Evolutionary conservation across 64 coral and sea anemone species (phyloP), one percentile per base, ranked within the genome.

Genomic region (Montipora efflorescens): DNA sequence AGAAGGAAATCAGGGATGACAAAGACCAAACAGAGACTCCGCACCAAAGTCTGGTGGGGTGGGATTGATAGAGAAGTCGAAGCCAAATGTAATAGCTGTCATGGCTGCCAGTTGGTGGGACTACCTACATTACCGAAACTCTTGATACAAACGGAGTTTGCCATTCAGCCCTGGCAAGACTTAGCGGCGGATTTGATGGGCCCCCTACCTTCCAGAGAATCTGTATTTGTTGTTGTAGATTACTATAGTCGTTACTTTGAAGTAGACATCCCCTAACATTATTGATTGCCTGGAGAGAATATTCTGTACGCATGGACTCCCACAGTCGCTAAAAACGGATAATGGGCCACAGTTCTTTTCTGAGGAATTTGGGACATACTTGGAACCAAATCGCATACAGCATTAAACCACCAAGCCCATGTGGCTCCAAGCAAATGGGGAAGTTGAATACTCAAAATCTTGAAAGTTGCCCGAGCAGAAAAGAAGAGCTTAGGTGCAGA

Each of bases 21-120:
- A 8, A 94, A 94, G 66, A 74, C 71, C 19, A 92, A 92, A 47
- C 92, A 81, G 21, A 87, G 90, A 84, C 51, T 92, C 1, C n/a
- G 90, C 14, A 72, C 79, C 1, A 92, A 83, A 50, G 61, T 92
- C 1, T 88, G 83, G 84, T 94, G 83, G 92, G 18, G 45, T 28
- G 25, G 1, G 1, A 28, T 28, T 1, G 25, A 28, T 28, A 28
- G 1, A 22, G 75, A 89, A 74, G 85, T 62, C 1, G 86, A 94
- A 82, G 49, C 55, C 12, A 88, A 55, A 28, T 82, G 86, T 36
- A 94, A 67, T 47, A 81, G 48, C 47, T 94, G 87, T 64, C 70
- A 76, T 83, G 78, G 93, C 7, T 94, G 93, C 36, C 93, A 90
- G 71, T 47, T 94, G 6, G 93, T 94, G 18, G 87, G 77, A 45